Base-by-base conservation (phyloP, 2,797 vertebrate species). In the Xiphophorus birchmanni region DNA sequence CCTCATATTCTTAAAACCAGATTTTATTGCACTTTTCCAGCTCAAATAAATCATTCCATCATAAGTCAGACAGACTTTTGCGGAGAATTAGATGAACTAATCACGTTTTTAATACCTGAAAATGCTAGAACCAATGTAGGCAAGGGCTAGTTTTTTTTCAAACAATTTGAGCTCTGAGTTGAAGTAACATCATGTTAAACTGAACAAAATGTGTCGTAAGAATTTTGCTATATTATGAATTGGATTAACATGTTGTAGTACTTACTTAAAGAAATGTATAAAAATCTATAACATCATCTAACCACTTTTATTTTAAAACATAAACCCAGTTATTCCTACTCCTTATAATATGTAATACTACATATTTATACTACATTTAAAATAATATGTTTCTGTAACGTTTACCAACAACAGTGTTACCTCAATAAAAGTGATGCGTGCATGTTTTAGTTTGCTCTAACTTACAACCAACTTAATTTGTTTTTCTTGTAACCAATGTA, bases 41-140 rank as follows among this genome's bases (percentile, higher is more conserved):
- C 18, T 35, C 42, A 42, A 23, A 12, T 42, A 69, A 69, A 42
- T 69, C 18, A 42, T 69, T 40, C 37, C 9, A 23, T 12, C 35
- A 26, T 74, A 83, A 84, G 84, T 86, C 17, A 52, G 32, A 17
- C 11, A 32, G 12, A 32, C 37, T 50, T 74, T 26, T 32, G 37
- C 23, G 3, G 9, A 12, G 45, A 35, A 50, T 32, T 32, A 47
- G 3, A 48, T 48, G 0, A 32, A 74, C 9, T 5, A 32, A 35
- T 32, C 8, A 18, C 7, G 0, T 17, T 18, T 52, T 47, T 18
- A 32, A n/a, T 26, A 47, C 44, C 1, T 73, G 15, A 32, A 35
- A 48, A 50, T 50, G 44, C 29, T 4, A 32, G 26, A 48, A 23
- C 35, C 9, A 73, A 10, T 73, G 45, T 18, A 47, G 71, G 29